These are phyloP conservation scores for Lucilia sericata DNA, from an alignment of 1,140 invertebrate species.

Conservation along the genomic window DNA sequence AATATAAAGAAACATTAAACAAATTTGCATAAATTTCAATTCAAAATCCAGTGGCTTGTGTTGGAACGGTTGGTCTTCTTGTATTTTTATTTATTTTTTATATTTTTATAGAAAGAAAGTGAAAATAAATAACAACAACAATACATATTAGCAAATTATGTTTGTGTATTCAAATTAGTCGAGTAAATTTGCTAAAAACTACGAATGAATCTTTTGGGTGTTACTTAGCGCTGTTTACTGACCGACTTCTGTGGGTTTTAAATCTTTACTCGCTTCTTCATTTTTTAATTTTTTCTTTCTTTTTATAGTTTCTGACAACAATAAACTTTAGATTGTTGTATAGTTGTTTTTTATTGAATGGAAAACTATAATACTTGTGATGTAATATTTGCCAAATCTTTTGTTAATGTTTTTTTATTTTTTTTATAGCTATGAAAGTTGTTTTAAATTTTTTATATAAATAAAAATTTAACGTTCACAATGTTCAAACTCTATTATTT, in stretches of 20 bases:
- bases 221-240: no score
- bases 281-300: not conserved
- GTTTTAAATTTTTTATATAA: not conserved
- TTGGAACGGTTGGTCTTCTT: not conserved
- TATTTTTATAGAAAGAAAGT: constrained; percentile 28
- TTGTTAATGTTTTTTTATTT: not conserved
- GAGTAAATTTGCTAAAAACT: not conserved
- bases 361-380: not conserved
- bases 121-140: constrained; percentile 5
- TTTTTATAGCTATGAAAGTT: not conserved
- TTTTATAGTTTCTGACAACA: constrained; percentile 11
- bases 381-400: not conserved
- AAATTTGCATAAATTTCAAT: constrained; percentile 37
- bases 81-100: not conserved
- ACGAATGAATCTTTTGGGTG: no score
- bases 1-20: not conserved
- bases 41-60: not conserved
- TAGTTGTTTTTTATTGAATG: not conserved
- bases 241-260: no score
- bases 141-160: no score
- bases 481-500: not conserved
- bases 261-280: no score
- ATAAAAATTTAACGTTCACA: not conserved
- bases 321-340: not conserved
- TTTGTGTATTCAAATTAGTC: not conserved